These are phyloP conservation scores for Cyclophora punctaria DNA, from an alignment of 2,888 invertebrate species.

Conservation along the genomic window DNA sequence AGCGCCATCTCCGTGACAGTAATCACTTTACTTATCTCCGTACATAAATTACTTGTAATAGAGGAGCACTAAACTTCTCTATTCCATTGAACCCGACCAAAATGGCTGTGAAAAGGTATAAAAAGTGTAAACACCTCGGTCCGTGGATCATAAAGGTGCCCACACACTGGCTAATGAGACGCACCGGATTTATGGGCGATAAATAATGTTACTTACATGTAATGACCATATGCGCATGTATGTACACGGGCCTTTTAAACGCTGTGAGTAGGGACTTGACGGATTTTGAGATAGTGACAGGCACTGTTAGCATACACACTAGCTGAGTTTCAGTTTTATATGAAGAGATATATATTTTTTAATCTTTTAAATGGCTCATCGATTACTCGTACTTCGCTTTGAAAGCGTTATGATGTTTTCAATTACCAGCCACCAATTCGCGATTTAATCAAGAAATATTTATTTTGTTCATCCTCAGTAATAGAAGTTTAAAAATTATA, in stretches of 20 bases:
- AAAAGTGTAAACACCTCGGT: conserved; percentile 41
- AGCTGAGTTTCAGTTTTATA: no score
- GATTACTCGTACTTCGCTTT: no score
- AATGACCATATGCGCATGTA: conserved; percentile 40
- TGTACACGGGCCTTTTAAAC: conserved; percentile 11
- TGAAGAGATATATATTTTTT: no score
- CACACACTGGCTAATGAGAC: conserved; percentile 63
- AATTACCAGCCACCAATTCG: no score
- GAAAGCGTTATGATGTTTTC: no score
- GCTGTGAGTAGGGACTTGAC: conserved; percentile 7
- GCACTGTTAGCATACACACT: no score
- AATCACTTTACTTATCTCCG: conserved; percentile 5
- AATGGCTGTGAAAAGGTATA: conserved; percentile 34
- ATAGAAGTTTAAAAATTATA: no score
- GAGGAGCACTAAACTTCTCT: conserved; percentile 15
- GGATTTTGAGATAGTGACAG: no score
- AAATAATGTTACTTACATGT: conserved; percentile 60
- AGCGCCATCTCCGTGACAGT: no score
- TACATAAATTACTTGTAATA: conserved; percentile 17
- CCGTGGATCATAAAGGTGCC: conserved; percentile 53
- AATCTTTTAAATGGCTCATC: no score
- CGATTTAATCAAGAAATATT: no score
- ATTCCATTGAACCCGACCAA: conserved; percentile 33
- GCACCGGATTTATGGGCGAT: conserved; percentile 55
- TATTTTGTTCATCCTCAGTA: no score